These are phyloP conservation scores for Vultur gryphus DNA, from an alignment of 2,797 vertebrate genomes.

Conservation along the genomic window DNA sequence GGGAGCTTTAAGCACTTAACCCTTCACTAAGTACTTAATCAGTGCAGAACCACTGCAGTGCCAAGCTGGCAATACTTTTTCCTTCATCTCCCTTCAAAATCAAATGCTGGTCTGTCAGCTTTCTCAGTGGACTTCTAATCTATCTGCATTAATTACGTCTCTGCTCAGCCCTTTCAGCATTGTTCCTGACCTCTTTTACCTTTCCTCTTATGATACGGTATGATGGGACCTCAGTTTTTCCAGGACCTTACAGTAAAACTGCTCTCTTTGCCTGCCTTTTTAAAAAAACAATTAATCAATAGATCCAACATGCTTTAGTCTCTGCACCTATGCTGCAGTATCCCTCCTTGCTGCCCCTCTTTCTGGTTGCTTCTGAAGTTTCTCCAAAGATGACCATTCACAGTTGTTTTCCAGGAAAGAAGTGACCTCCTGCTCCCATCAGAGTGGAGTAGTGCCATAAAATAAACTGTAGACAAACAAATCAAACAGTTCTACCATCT, in stretches of 20 bases:
- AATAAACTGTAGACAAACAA: background rate
- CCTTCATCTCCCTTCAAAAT: background rate
- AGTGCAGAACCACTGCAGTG: background rate
- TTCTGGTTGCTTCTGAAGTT: background rate
- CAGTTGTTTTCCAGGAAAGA: background rate
- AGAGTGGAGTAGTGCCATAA: background rate
- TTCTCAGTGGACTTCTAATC: background rate
- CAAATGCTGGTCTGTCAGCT: background rate
- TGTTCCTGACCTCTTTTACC: background rate
- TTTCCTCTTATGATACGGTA: background rate
- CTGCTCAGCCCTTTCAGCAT: background rate
- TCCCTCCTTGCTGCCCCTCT: background rate
- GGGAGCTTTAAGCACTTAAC: background rate
- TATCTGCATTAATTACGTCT: background rate
- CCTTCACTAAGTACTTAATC: slow-evolving; percentile 23
- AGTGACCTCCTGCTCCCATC: background rate
- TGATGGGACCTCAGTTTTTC: background rate
- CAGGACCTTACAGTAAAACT: background rate
- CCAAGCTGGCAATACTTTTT: background rate
- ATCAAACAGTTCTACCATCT: background rate
- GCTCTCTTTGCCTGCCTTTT: background rate
- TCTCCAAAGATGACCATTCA: background rate
- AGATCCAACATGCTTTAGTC: background rate
- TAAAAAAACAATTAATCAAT: background rate
- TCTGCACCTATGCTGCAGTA: background rate